phyloP scores from a whole-genome alignment of 1,140 invertebrate genomes.

The Eriosoma lanigerum region DNA sequence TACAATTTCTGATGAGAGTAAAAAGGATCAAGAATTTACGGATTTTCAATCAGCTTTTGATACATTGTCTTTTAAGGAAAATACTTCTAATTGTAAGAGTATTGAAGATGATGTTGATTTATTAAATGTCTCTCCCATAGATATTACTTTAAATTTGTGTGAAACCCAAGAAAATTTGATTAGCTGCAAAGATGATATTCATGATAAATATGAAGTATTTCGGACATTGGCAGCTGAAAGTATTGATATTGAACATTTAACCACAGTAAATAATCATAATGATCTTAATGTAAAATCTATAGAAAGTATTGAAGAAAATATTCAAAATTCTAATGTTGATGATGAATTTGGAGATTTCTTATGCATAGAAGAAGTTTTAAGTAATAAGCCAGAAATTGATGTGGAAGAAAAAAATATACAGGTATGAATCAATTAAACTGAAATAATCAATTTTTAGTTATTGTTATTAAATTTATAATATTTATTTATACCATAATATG shows the following conservation, averaged over 20 bases:
- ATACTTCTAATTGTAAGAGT: neutral
- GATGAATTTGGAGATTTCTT: conserved; percentile 68
- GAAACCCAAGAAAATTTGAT: conserved; percentile 32
- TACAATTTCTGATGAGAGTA: conserved; percentile 37
- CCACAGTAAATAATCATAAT: neutral
- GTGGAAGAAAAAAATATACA: conserved; percentile 13
- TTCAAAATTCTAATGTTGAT: conserved; percentile 52
- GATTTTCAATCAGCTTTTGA: conserved; percentile 54
- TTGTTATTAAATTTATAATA: too few relatives aligned
- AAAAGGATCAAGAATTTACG: conserved; percentile 53
- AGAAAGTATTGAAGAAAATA: conserved; percentile 23
- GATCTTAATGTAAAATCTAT: conserved; percentile 27
- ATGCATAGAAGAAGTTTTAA: conserved; percentile 57
- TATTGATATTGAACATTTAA: conserved; percentile 6
- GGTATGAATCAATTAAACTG: neutral
- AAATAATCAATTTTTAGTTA: too few relatives aligned
- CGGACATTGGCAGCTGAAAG: conserved; percentile 23
- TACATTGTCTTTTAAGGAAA: neutral
- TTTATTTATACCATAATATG: too few relatives aligned
- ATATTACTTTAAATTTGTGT: neutral
- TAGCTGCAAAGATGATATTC: conserved; percentile 16
- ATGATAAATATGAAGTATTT: conserved; percentile 53
- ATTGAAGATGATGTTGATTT: neutral
- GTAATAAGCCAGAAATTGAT: neutral
- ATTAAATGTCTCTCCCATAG: neutral